Percentiles rank a stretch among this genome's conserved stretches.
These are phyloP conservation scores for Drymonia ruficornis DNA, from an alignment of 2,888 invertebrate species.

Conservation along the genomic window DNA sequence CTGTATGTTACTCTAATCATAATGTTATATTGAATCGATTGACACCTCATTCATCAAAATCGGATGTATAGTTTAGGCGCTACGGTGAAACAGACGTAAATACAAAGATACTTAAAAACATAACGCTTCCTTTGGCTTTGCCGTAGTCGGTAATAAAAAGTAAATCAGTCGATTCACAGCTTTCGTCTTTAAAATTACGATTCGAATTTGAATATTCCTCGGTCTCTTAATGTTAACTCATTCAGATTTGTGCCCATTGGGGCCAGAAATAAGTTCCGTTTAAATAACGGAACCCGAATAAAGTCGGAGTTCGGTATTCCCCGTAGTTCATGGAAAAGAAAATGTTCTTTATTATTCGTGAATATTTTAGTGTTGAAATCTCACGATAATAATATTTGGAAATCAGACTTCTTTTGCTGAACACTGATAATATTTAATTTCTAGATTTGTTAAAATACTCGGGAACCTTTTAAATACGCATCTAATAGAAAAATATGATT, in stretches of 20 bases:
- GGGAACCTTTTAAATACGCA: too few species aligned
- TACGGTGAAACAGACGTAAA: too few species aligned
- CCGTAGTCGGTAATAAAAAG: too few species aligned
- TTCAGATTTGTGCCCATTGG: constrained; percentile 40
- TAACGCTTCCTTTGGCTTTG: too few species aligned
- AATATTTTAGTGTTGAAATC: constrained; percentile 40
- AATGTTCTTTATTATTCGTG: constrained; percentile 43
- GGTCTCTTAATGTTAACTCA: constrained; percentile 35
- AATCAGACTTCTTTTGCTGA: constrained; percentile 31
- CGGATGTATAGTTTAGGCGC: too few species aligned
- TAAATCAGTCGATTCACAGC: neutral
- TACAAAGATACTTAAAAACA: too few species aligned
- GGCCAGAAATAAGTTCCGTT: constrained; percentile 50
- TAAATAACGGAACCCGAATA: constrained; percentile 52
- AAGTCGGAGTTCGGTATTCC: constrained; percentile 42
- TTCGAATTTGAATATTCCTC: constrained; percentile 17
- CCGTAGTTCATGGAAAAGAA: constrained; percentile 33
- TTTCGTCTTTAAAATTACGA: neutral
- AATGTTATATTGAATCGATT: too few species aligned
- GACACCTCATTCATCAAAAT: too few species aligned
- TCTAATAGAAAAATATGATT: too few species aligned
- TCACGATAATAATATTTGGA: constrained; percentile 35
- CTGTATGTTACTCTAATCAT: too few species aligned
- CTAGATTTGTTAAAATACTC: neutral
- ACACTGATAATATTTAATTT: constrained; percentile 11